phyloP scores from a whole-genome alignment of 64 coral and sea anemone genomes.

The Acropora yongei region DNA sequence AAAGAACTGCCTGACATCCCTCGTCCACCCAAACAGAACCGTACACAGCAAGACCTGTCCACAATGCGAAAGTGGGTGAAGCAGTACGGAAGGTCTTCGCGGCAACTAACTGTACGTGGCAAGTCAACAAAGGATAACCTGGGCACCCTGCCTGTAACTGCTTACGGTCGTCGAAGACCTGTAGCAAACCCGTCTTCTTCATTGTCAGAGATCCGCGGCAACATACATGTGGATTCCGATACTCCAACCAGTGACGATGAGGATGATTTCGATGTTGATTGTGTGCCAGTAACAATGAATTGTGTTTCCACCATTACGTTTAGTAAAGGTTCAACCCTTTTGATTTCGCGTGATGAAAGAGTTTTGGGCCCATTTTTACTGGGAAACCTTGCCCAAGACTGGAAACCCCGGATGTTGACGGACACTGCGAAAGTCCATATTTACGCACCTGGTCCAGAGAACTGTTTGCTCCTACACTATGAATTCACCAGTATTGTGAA shows the following conservation, averaged over 20 bases:
- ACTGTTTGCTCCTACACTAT: slow-evolving; percentile 57
- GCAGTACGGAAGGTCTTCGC: not conserved
- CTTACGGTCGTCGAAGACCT: slow-evolving; percentile 23
- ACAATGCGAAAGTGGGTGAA: slow-evolving; percentile 26
- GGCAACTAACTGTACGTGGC: slow-evolving; percentile 46
- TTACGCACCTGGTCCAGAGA: slow-evolving; percentile 35
- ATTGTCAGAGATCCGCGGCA: slow-evolving; percentile 25
- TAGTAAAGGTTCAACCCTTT: slow-evolving; percentile 52
- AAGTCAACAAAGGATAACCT: slow-evolving; percentile 60
- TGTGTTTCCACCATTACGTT: slow-evolving; percentile 19
- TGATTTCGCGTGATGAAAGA: slow-evolving; percentile 25
- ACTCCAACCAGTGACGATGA: slow-evolving; percentile 21
- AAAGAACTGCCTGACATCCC: slow-evolving; percentile 56
- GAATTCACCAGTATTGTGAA: slow-evolving; percentile 41
- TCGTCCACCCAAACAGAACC: slow-evolving; percentile 13
- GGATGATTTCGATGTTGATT: slow-evolving; percentile 2
- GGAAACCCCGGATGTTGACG: slow-evolving; percentile 8
- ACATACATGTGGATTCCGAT: slow-evolving; percentile 16
- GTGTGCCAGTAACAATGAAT: slow-evolving; percentile 10
- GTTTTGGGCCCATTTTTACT: slow-evolving; percentile 29
- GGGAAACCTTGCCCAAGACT: slow-evolving; percentile 42
- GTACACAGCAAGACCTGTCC: slow-evolving; percentile 24
- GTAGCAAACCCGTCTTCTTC: slow-evolving; percentile 33
- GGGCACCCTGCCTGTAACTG: slow-evolving; percentile 41
- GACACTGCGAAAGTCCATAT: slow-evolving; percentile 39